phyloP scores from a whole-genome alignment of 2,888 invertebrate genomes.

The Amphimallon solstitiale region DNA sequence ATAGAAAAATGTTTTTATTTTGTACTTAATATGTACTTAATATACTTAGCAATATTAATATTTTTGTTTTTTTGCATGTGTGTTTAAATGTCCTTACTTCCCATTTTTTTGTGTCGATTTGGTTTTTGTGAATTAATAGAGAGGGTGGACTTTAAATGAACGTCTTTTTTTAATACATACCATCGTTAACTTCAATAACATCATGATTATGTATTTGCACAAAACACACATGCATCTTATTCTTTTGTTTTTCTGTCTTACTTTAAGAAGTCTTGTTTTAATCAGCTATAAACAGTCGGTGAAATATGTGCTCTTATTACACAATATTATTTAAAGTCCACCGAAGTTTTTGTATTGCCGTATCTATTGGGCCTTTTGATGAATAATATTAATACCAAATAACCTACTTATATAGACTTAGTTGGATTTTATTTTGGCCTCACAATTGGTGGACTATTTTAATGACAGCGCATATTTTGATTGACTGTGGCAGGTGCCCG shows the following conservation, averaged over 20 bases:
- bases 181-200: conserved; percentile 39
- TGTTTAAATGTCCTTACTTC: conserved; percentile 27
- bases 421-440: conserved; percentile 41
- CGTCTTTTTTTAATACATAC: conserved; percentile 42
- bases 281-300: conserved; percentile 40
- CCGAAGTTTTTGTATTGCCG: conserved; percentile 46
- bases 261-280: background rate
- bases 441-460: conserved; percentile 44
- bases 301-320: conserved; percentile 58
- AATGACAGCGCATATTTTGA: conserved; percentile 62
- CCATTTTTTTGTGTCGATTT: background rate
- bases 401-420: conserved; percentile 37
- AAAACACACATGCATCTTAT: conserved; percentile 49
- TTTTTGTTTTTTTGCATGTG: conserved; percentile 39
- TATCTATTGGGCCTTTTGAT: conserved; percentile 30
- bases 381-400: conserved; percentile 21
- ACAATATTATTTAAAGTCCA: conserved; percentile 64
- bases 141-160: conserved; percentile 67
- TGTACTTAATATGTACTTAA: background rate
- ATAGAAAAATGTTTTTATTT: too few relatives aligned
- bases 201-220: conserved; percentile 43
- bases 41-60: conserved; percentile 42
- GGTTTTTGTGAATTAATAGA: conserved; percentile 41
- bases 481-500: conserved; percentile 63
- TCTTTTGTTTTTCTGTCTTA: background rate